Evolutionary conservation across 2,888 invertebrate genomes (phyloP).

Genomic region (Ectobius pallidus): DNA sequence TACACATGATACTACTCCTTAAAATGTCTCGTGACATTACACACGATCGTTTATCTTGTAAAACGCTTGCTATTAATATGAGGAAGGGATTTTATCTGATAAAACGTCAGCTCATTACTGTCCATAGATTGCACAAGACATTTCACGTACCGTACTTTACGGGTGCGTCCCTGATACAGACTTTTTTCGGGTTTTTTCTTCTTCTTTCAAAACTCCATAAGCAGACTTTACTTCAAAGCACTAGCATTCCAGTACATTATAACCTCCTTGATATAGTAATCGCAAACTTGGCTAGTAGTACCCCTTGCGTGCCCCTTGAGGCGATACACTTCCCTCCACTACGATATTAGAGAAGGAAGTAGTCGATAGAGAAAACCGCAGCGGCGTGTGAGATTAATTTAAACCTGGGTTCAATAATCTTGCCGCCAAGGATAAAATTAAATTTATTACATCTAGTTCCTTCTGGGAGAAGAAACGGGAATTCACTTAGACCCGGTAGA

Average conservation of each 20-base stretch:
- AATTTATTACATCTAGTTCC: constrained; percentile 20
- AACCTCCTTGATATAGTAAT: not conserved
- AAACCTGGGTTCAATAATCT: constrained; percentile 19
- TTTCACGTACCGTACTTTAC: no score
- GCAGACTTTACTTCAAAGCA: no score
- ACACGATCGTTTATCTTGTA: no score
- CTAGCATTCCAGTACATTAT: not conserved
- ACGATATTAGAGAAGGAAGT: not conserved
- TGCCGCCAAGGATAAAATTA: constrained; percentile 15
- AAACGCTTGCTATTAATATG: no score
- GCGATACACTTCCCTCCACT: not conserved
- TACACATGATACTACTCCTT: no score
- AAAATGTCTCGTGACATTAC: no score
- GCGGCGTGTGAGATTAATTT: not conserved
- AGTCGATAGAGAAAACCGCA: constrained; percentile 9
- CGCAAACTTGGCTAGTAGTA: not conserved
- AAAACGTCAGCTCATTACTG: no score
- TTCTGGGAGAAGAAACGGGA: not conserved
- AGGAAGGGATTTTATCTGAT: no score
- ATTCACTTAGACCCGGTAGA: constrained; percentile 17
- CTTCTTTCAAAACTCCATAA: no score
- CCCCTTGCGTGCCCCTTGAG: constrained; percentile 13
- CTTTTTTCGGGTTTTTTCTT: no score
- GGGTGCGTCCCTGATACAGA: no score
- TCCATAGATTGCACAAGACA: no score